Conservation (phyloP, 1,140 invertebrate species). For the Drosophila busckii region DNA sequence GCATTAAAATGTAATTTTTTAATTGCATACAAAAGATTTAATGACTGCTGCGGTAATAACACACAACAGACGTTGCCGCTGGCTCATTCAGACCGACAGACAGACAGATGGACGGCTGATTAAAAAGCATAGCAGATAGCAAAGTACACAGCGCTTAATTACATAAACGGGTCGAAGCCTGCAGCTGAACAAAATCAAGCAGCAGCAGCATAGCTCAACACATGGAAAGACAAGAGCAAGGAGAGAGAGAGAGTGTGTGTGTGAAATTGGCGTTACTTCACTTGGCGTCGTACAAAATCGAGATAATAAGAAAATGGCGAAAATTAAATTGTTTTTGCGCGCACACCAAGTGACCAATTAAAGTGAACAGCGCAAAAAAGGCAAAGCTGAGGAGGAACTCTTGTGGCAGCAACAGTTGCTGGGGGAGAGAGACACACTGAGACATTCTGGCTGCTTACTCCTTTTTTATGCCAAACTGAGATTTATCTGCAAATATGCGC, state of each 20-base stretch:
- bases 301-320: conserved; percentile 72
- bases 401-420: conserved; percentile 24
- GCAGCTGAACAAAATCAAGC: conserved; percentile 11
- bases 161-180: conserved; percentile 48
- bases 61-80: conserved; percentile 48
- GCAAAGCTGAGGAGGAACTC: conserved; percentile 32
- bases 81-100: conserved; percentile 2
- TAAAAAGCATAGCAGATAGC: conserved; percentile 32
- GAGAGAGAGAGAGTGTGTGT: neutral
- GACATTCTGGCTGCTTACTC: conserved; percentile 8
- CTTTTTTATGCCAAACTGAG: conserved; percentile 41
- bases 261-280: neutral
- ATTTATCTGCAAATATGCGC: conserved; percentile 47
- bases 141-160: conserved; percentile 65
- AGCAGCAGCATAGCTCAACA: neutral
- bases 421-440: neutral
- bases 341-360: conserved; percentile 72
- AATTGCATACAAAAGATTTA: conserved; percentile 74
- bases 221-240: neutral
- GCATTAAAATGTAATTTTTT: conserved; percentile 75
- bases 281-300: conserved; percentile 54
- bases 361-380: conserved; percentile 59
- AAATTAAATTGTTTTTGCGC: conserved; percentile 73
- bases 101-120: conserved; percentile 17
- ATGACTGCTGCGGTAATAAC: conserved; percentile 64